Evolutionary conservation across 2,888 invertebrate genomes (phyloP).

Genomic region (Pristionchus arcanus): DNA sequence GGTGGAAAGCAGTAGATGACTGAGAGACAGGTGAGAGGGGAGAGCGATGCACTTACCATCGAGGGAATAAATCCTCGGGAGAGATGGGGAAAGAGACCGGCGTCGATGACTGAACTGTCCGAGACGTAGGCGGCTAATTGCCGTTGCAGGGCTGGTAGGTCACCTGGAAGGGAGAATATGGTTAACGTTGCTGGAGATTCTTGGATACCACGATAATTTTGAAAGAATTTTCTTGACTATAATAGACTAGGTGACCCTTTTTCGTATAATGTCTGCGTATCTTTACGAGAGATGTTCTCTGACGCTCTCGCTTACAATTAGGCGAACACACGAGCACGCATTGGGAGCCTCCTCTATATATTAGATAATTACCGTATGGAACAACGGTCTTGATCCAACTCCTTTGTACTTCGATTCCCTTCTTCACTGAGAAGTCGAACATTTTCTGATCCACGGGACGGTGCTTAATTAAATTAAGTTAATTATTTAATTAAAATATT

Average conservation of each 20-base stretch:
- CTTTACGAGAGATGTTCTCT: too few relatives aligned
- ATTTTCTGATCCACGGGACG: constrained; percentile 52
- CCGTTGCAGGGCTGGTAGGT: constrained; percentile 77
- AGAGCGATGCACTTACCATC: constrained; percentile 44
- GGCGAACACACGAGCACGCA: too few relatives aligned
- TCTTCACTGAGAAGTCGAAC: constrained; percentile 50
- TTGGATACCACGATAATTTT: too few relatives aligned
- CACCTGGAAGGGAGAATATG: constrained; percentile 65
- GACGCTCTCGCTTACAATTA: too few relatives aligned
- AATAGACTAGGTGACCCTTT: too few relatives aligned
- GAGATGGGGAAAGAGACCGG: constrained; percentile 73
- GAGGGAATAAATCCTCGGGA: constrained; percentile 62
- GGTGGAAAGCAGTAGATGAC: too few relatives aligned
- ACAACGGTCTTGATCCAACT: constrained; percentile 52
- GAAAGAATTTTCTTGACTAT: too few relatives aligned
- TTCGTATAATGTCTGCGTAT: too few relatives aligned
- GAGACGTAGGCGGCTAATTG: constrained; percentile 80
- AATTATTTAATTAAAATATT: neutral
- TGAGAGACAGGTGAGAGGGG: too few relatives aligned
- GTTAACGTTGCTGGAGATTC: too few relatives aligned
- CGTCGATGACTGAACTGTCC: constrained; percentile 78
- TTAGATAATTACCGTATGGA: constrained; percentile 15
- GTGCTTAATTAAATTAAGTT: neutral
- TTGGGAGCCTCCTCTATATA: too few relatives aligned
- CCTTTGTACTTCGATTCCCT: neutral